Evolutionary conservation across 1,140 invertebrate species (phyloP).

Genomic region (Drosophila repletoides): DNA sequence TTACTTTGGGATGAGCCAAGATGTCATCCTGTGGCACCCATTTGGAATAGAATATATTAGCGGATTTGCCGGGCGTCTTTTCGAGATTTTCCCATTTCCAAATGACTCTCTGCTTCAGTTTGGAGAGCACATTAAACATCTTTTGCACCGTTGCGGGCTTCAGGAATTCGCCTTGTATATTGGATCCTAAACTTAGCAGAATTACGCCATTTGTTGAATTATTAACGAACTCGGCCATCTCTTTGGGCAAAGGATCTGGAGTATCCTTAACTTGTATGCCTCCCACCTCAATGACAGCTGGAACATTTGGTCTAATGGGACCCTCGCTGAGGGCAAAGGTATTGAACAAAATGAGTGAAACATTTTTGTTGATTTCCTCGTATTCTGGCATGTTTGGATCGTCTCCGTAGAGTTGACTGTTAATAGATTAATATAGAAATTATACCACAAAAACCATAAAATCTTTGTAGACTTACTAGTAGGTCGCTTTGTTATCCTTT

Average conservation of each 20-base stretch:
- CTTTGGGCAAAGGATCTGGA: slow-evolving; percentile 61
- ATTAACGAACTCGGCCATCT: slow-evolving; percentile 40
- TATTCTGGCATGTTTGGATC: slow-evolving; percentile 41
- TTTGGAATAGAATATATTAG: slow-evolving; percentile 84
- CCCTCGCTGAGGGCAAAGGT: slow-evolving; percentile 52
- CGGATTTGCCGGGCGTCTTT: slow-evolving; percentile 79
- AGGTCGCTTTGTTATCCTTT: slow-evolving; percentile 2
- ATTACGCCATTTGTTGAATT: slow-evolving; percentile 79
- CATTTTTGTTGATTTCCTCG: slow-evolving; percentile 43
- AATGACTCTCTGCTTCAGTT: slow-evolving; percentile 82
- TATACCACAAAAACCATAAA: neutral
- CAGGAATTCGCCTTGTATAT: slow-evolving; percentile 80
- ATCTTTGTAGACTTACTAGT: slow-evolving; percentile 24
- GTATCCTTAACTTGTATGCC: slow-evolving; percentile 80
- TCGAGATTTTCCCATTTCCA: slow-evolving; percentile 83
- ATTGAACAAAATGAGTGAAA: slow-evolving; percentile 56
- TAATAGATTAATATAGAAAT: neutral
- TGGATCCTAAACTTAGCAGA: slow-evolving; percentile 85
- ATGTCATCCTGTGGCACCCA: slow-evolving; percentile 85
- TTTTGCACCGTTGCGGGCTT: slow-evolving; percentile 74
- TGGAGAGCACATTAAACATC: slow-evolving; percentile 83
- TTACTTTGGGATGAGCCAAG: slow-evolving; percentile 84
- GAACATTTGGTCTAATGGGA: slow-evolving; percentile 71
- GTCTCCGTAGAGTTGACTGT: slow-evolving; percentile 36
- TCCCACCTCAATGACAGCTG: slow-evolving; percentile 79